Conservation (phyloP, 2,888 invertebrate genomes). For the Tuberolachnus salignus region DNA sequence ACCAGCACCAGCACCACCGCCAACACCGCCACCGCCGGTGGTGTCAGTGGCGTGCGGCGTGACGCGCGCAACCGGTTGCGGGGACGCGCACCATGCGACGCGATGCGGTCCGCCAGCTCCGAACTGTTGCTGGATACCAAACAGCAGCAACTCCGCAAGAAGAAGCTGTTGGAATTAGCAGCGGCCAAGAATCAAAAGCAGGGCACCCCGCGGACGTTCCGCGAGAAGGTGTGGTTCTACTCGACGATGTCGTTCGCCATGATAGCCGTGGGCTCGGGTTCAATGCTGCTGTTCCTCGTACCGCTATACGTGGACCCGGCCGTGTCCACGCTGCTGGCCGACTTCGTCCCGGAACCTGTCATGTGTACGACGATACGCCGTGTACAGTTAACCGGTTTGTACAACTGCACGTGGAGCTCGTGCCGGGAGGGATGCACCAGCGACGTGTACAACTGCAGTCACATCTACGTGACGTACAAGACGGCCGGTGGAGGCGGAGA, state of each 20-base stretch:
- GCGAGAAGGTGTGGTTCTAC: slow-evolving; percentile 67
- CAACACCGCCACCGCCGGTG: background rate
- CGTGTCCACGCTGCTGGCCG: slow-evolving; percentile 68
- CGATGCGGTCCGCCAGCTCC: slow-evolving; percentile 75
- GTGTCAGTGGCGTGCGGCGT: slow-evolving; percentile 39
- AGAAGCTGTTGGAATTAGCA: slow-evolving; percentile 69
- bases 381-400: slow-evolving; percentile 74
- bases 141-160: slow-evolving; percentile 72
- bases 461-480: slow-evolving; percentile 67
- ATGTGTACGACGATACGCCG: slow-evolving; percentile 72
- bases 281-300: slow-evolving; percentile 75
- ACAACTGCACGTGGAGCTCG: slow-evolving; percentile 81
- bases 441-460: slow-evolving; percentile 74
- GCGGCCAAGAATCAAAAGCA: slow-evolving; percentile 62
- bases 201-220: slow-evolving; percentile 58
- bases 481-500: slow-evolving; percentile 57
- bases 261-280: slow-evolving; percentile 74
- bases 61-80: slow-evolving; percentile 40
- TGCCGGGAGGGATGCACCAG: slow-evolving; percentile 83
- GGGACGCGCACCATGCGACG: slow-evolving; percentile 59
- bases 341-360: slow-evolving; percentile 76
- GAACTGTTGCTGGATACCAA: slow-evolving; percentile 79
- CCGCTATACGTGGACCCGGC: slow-evolving; percentile 76
- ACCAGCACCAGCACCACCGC: too few relatives aligned
- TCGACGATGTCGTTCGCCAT: slow-evolving; percentile 74